Evolutionary conservation across 1,140 invertebrate species (phyloP).

Genomic region (Neocloeon triangulifer): DNA sequence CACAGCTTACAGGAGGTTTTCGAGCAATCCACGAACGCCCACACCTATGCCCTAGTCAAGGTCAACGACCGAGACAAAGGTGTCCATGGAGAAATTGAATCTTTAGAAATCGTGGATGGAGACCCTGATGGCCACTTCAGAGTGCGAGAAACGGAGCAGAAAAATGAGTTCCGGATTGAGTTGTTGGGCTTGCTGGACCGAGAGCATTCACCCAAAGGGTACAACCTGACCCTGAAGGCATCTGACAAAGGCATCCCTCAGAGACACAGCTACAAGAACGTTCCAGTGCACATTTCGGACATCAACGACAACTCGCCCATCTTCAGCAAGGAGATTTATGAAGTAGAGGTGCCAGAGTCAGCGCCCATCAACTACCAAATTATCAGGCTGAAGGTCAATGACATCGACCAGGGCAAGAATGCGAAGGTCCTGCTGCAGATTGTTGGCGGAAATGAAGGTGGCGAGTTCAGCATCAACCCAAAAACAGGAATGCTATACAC

Average conservation of each 20-base stretch:
- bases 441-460: conserved; percentile 74
- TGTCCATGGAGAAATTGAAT: conserved; percentile 56
- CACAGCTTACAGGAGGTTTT: conserved; percentile 55
- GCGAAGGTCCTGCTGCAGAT: conserved; percentile 70
- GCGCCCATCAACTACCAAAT: conserved; percentile 72
- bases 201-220: conserved; percentile 48
- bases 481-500: conserved; percentile 79
- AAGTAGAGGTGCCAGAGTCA: conserved; percentile 68
- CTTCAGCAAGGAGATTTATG: conserved; percentile 72
- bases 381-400: conserved; percentile 62
- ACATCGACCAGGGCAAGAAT: conserved; percentile 60
- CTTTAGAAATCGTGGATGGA: conserved; percentile 68
- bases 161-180: conserved; percentile 50
- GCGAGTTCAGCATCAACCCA: conserved; percentile 67
- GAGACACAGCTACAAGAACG: conserved; percentile 42
- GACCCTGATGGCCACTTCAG: conserved; percentile 72
- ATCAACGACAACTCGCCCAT: conserved; percentile 67
- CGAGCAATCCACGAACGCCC: conserved; percentile 60
- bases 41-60: conserved; percentile 74
- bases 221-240: conserved; percentile 68
- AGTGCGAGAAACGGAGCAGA: conserved; percentile 22
- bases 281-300: conserved; percentile 55
- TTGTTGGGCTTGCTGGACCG: conserved; percentile 53
- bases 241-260: conserved; percentile 62
- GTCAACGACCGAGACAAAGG: conserved; percentile 65